Evolutionary conservation across 35 echinoderm and acorn worm genomes (phyloP), one percentile per base, ranked within the genome.

Genomic region (Ophiothrix spiculata): DNA sequence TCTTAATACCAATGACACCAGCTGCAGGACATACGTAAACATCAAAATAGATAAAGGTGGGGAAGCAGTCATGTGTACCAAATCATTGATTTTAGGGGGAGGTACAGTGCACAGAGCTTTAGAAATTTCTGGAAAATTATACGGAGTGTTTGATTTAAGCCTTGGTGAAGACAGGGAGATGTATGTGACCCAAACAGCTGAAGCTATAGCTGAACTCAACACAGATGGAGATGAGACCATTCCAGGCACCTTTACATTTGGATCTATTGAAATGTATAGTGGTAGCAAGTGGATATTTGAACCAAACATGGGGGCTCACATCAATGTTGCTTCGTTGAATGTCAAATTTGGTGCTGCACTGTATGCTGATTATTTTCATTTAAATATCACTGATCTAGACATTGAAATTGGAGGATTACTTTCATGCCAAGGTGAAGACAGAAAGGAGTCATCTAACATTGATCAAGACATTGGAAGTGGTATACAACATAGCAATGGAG

Each of bases 171-270:
- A 90, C 64, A 82, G 94, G n/a, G 77, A 39, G 31, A 84, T 89
- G 85, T 64, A 88, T 69, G 86, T 96, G 39, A 81, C 56, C 31
- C 56, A 75, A 37, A 86, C 94, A 81, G 94, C 94, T 41, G 56
- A 85, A 35, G 86, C 94, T 25, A 76, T 56, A 35, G 82, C 86
- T 33, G 33, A 89, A 6, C 77, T 86, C 45, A 76, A 74, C 37
- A 81, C 64, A 76, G 69, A 89, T 3, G 36, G 17, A n/a, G 35
- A 34, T 16, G 32, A 74, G 1, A 40, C 56, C 2, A 36, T 69
- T 32, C 37, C 82, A 54, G 94, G 94, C 32, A 78, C 75, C 19
- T 96, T 96, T 56, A 96, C 90, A 4, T 96, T 96, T 86, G 89
- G 75, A 14, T 84, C 85, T 31, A 32, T 92, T 19, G 86, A 89